Evolutionary conservation across 2,888 invertebrate species (phyloP).

Genomic region (Coelinius sp.): DNA sequence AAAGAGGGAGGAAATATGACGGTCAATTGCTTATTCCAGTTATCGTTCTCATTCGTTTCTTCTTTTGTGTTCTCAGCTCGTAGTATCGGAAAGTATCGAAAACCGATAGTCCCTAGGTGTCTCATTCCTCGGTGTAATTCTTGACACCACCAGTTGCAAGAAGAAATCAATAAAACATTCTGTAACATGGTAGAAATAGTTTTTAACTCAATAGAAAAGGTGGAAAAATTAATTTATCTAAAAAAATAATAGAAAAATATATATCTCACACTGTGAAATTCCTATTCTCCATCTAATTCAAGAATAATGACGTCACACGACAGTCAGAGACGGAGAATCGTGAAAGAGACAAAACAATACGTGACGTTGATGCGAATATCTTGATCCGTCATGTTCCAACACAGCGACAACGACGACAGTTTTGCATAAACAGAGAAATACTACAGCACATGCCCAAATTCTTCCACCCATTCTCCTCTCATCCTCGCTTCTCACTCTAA

Average conservation of each 20-base stretch:
- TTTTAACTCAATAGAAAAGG: neutral
- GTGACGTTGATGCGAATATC: constrained; percentile 30
- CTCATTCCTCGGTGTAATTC: constrained; percentile 12
- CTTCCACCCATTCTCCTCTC: neutral
- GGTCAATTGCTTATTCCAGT: constrained; percentile 10
- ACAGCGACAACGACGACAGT: constrained; percentile 30
- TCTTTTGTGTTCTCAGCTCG: constrained; percentile 10
- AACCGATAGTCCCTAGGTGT: constrained; percentile 22
- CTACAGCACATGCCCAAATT: constrained; percentile 32
- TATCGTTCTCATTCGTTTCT: neutral
- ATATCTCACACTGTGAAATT: too few species aligned
- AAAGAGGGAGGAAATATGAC: neutral
- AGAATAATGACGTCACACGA: neutral
- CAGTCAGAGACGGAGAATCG: too few species aligned
- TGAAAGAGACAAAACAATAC: neutral
- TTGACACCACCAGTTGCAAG: constrained; percentile 14
- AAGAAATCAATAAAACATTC: neutral
- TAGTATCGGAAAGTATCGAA: constrained; percentile 4
- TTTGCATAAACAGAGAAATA: constrained; percentile 35
- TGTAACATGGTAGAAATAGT: neutral
- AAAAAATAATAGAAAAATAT: neutral
- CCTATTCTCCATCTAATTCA: neutral
- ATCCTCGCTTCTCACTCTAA: neutral
- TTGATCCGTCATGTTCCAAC: constrained; percentile 37
- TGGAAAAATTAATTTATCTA: neutral